Base-by-base conservation (phyloP, 2,113 vertebrate species). In the Collichthys lucidus region DNA sequence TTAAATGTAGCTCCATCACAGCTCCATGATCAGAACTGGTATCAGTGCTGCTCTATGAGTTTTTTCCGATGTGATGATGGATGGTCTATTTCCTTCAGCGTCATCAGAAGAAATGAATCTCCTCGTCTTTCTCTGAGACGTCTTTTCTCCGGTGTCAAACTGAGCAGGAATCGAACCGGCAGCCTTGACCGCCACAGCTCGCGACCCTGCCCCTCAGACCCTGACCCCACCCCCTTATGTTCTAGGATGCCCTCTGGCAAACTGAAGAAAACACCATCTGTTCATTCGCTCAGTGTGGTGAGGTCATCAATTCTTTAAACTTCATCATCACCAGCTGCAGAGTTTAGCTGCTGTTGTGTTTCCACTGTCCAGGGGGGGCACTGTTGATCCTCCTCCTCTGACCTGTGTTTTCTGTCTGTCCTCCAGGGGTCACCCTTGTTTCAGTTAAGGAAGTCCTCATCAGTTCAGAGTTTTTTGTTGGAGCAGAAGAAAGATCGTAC, bases 251-350 rank as follows among this genome's bases (percentile, higher is more conserved):
- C 12, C 67, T 44, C 71, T 53, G 15, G 69, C 0, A 31, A 44
- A 19, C 68, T 95, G 83, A 96, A 91, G 92, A 97, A 96, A 77
- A 92, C 94, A 0, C 95, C 96, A 0, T 97, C 97, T 0, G 78
- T 96, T 66, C 97, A 97, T 74, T 95, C 94, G 0, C 91, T 97
- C 59, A 91, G 11, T 12, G 92, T 91, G 96, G 97, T 98, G 84
- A 95, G 95, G 7, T 20, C 40, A 24, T 11, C 17, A 22, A 3
- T 5, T n/a, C 19, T 49, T n/a, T 50, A 16, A 49, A 16, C 15
- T 16, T 49, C 0, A 47, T 7, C 31, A 35, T 29, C 5, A 26
- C 19, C 4, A 7, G 5, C 35, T 22, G 61, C 20, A 63, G 20
- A 16, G 44, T 60, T 64, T 64, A 8, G 46, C 42, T 22, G 6